A percentile compares a stretch with the other conserved stretches of the same genome.
These are phyloP conservation scores for Micoletzkya japonica DNA, from an alignment of 2,888 invertebrate species.

Conservation along the genomic window DNA sequence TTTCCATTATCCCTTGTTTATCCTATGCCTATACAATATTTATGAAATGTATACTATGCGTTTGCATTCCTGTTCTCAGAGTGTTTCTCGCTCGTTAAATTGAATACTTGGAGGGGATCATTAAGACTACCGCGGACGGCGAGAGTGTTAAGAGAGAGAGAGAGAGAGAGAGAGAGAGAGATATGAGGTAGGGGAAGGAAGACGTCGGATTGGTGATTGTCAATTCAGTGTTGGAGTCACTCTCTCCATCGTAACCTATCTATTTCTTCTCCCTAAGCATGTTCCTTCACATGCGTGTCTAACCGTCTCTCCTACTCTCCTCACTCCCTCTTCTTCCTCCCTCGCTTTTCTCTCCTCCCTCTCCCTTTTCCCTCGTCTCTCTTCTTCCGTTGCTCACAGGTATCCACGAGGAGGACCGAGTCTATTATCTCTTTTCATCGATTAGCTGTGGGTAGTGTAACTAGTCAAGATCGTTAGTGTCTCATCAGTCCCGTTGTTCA, in stretches of 20 bases:
- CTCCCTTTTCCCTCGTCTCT: conserved; percentile 27
- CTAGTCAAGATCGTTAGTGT: too few relatives aligned
- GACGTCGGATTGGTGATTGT: neutral
- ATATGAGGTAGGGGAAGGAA: neutral
- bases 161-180: neutral
- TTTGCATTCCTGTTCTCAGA: neutral
- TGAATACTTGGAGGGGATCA: too few relatives aligned
- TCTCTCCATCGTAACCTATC: neutral
- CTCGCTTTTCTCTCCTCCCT: conserved; percentile 33
- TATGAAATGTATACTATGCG: neutral
- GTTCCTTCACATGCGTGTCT: neutral
- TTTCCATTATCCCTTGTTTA: neutral
- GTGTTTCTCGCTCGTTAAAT: too few relatives aligned
- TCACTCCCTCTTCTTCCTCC: conserved; percentile 37
- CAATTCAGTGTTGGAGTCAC: neutral
- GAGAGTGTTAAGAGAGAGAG: too few relatives aligned
- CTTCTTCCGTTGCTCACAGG: too few relatives aligned
- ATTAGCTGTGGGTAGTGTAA: too few relatives aligned
- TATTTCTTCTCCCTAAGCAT: neutral
- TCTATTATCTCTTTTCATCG: too few relatives aligned
- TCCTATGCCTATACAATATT: neutral
- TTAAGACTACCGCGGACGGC: too few relatives aligned
- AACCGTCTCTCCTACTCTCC: conserved; percentile 25
- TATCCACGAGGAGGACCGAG: too few relatives aligned
- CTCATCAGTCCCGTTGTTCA: too few relatives aligned